Evolutionary conservation across 2,888 invertebrate species (phyloP).

Genomic region (Eulithis testata): DNA sequence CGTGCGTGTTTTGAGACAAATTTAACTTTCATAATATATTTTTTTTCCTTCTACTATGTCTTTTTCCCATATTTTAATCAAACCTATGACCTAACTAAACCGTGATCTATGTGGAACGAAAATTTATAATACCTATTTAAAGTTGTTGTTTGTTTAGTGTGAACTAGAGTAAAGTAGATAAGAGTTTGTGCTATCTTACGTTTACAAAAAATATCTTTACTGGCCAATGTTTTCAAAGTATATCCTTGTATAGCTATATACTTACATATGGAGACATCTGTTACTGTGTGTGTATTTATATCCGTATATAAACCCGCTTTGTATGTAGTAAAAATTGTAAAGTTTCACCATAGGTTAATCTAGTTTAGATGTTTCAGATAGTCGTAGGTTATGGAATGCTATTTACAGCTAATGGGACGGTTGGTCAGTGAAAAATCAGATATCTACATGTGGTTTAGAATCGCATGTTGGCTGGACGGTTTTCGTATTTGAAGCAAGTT

Average conservation of each 20-base stretch:
- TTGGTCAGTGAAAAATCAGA: conserved; percentile 48
- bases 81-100: conserved; percentile 46
- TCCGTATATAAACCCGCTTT: conserved; percentile 68
- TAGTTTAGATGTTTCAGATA: conserved; percentile 65
- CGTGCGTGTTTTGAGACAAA: conserved; percentile 38
- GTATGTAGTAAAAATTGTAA: conserved; percentile 70
- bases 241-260: conserved; percentile 47
- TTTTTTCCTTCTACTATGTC: conserved; percentile 11
- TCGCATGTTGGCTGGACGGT: conserved; percentile 31
- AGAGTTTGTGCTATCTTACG: conserved; percentile 58
- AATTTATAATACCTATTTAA: conserved; percentile 56
- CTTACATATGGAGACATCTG: conserved; percentile 49
- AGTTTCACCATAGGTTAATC: conserved; percentile 55
- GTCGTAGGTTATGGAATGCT: conserved; percentile 46
- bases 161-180: conserved; percentile 52
- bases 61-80: conserved; percentile 22
- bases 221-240: conserved; percentile 58
- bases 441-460: conserved; percentile 36
- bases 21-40: conserved; percentile 23
- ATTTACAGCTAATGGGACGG: conserved; percentile 42
- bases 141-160: conserved; percentile 65
- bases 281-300: conserved; percentile 61
- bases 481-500: conserved; percentile 41
- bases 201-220: conserved; percentile 54
- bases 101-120: conserved; percentile 68